Evolutionary conservation across 2,888 invertebrate genomes (phyloP).

Genomic region (Folsomia candida): DNA sequence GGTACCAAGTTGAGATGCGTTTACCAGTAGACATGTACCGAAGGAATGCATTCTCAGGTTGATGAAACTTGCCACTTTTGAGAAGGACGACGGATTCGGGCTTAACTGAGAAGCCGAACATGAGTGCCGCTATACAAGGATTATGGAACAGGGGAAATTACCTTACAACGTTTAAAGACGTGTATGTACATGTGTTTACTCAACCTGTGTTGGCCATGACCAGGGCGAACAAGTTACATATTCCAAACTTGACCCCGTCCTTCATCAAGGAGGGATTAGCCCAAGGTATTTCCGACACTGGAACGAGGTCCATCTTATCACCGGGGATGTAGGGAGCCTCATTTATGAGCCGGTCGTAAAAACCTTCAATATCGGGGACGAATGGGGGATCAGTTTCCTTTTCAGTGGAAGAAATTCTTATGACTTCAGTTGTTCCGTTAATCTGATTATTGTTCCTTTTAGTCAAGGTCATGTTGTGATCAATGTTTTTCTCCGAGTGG

Average conservation of each 20-base stretch:
- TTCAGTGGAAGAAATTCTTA: neutral
- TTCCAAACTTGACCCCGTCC: constrained; percentile 25
- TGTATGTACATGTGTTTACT: too few relatives aligned
- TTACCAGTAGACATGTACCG: constrained; percentile 53
- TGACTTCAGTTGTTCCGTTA: neutral
- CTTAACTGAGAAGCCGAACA: constrained; percentile 40
- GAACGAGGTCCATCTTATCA: constrained; percentile 23
- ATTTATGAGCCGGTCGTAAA: constrained; percentile 31
- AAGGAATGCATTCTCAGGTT: constrained; percentile 51
- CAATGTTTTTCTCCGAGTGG: neutral
- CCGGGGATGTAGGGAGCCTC: constrained; percentile 39
- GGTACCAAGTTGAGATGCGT: constrained; percentile 54
- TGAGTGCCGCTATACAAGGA: too few relatives aligned
- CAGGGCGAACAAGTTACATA: constrained; percentile 26
- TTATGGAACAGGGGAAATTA: constrained; percentile 5
- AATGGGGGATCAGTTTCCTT: neutral
- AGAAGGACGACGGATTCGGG: constrained; percentile 38
- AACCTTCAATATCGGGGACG: neutral
- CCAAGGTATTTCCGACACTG: constrained; percentile 37
- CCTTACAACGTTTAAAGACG: constrained; percentile 37
- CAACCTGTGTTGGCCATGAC: constrained; percentile 33
- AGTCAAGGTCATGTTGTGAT: neutral
- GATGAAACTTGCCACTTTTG: constrained; percentile 52
- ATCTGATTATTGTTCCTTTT: neutral
- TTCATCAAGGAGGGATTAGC: constrained; percentile 29